Base-by-base conservation (phyloP, 2,113 vertebrate species). In the Burhinus bistriatus region DNA sequence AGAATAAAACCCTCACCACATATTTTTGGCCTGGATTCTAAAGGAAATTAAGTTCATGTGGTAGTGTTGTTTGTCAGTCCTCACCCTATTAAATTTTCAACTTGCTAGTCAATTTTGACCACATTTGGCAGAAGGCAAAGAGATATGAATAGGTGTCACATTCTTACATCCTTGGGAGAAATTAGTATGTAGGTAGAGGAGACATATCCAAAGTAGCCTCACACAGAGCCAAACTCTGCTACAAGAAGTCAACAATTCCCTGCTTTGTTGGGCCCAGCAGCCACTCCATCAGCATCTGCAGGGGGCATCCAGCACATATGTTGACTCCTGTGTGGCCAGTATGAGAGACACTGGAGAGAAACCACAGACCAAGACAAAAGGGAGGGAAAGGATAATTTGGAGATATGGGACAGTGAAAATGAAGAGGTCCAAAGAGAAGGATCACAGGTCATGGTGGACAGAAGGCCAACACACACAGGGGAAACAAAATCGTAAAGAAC, bases 1-100 rank as follows among this genome's bases (percentile, higher is more conserved):
- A 91, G 61, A 87, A 76, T 65, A 94, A 95, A 97, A 59, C 17
- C 38, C 68, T 94, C 68, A 86, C 38, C 55, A 61, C n/a, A 4
- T n/a, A 79, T 79, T 93, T 94, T 25, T 95, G 88, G 75, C 79
- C 52, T 62, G 40, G 44, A 73, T 58, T 92, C 36, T 49, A 44
- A 88, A 72, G 58, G 79, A 94, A 93, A 92, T 86, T 16, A 87
- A 57, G 58, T 47, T 87, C 80, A 92, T 57, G 27, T 47, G 36
- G 86, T 57, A 80, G 49, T 57, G 82, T 5, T 80, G 62, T 65
- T 68, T 83, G 47, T 83, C 79, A 94, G 44, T 72, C 62, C 25
- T 95, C 88, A 80, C 66, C 19, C 66, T 49, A 52, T 49, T 52
- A 76, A 72, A 72, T 83, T 85, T 96, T 88, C 57, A 65, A 52